Base-by-base conservation (phyloP, 1,140 invertebrate genomes). In the Calliopsis andreniformis region DNA sequence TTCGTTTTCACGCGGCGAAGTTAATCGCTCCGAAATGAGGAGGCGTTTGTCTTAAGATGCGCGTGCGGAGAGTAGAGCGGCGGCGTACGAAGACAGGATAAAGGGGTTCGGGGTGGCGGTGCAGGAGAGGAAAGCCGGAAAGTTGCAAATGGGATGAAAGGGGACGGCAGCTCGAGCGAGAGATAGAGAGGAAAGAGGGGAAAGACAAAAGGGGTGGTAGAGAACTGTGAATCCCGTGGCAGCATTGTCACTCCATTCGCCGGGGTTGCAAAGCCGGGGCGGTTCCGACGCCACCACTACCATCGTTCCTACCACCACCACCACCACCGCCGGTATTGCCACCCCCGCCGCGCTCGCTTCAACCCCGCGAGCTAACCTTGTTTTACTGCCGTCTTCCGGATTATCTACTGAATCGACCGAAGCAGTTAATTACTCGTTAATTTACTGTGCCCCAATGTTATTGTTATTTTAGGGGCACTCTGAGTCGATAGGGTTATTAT, bases 301-400 rank as follows among this genome's bases (percentile, higher is more conserved):
- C 72, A 80, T 51, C 70, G 80, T 53, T 63, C 66, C 67, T 73
- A 53, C 76, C 77, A 72, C 62, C 56, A 68, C 71, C 39, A 76
- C 71, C 66, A 61, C 53, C 71, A 35, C 49, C 55, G 1, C 23
- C 78, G 62, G 14, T 51, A 45, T n/a, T n/a, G n/a, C 20, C 61
- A 4, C 35, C 55, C 18, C 43, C 18, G 20, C 53, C 49, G 47
- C 18, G 45, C 35, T 64, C 61, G 66, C 67, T 76, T 69, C 79
- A 82, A 82, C 76, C 82, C 83, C 70, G 78, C 73, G 68, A 68
- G 56, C 69, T 79, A 84, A 83, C 79, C 86, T 84, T 87, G 86
- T 88, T 88, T 87, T 86, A 88, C 80, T 86, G 70, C 80, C 83
- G 76, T 85, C 86, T 88, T 88, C 87, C 87, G 87, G 86, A 85